Evolutionary conservation across 2,797 vertebrate species (phyloP), one percentile per base, ranked within the genome.

Genomic region (Anguilla pacifica): DNA sequence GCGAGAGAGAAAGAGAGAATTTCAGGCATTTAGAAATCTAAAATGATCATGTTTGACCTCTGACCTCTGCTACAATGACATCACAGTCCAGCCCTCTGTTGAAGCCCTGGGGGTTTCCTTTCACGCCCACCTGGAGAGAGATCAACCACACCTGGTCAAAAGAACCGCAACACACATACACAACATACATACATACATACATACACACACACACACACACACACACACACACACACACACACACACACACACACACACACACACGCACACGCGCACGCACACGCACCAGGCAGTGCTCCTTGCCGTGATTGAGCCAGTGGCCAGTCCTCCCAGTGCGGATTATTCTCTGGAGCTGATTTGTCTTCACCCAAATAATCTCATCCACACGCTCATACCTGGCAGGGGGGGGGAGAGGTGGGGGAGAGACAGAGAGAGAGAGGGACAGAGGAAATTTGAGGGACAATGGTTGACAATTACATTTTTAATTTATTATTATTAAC

Each of bases 361-460:
- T 99, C 94, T 99, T 99, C 90, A 99, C 98, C 98, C 97, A 99
- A 86, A 99, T 99, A 84, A 99, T 98, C 94, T 99, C 98, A 91
- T 99, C 98, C 0, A 98, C 97, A 0, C 97, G 96, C 70, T 98
- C 97, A 5, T 99, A 98, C 51, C 98, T 98, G 88, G 86, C n/a
- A n/a, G 85, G 53, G n/a, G 61, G 55, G 6, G 51, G 83, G 13
- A 13, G 83, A 89, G 64, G 87, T n/a, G 17, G 43, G 9, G 13
- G 35, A 31, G 19, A 15, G 17, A 49, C 57, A 7, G 0, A 0
- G 49, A 43, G 11, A 3, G 51, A 2, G 0, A 39, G 35, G n/a
- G 0, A 43, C 6, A 10, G 10, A 1, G 51, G 51, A 51, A 51
- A 51, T 51, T 10, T 51, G 51, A 51, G 6, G 6, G 51, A 7